phyloP scores from a whole-genome alignment of 2,113 vertebrate species.

The Plectropomus leopardus region DNA sequence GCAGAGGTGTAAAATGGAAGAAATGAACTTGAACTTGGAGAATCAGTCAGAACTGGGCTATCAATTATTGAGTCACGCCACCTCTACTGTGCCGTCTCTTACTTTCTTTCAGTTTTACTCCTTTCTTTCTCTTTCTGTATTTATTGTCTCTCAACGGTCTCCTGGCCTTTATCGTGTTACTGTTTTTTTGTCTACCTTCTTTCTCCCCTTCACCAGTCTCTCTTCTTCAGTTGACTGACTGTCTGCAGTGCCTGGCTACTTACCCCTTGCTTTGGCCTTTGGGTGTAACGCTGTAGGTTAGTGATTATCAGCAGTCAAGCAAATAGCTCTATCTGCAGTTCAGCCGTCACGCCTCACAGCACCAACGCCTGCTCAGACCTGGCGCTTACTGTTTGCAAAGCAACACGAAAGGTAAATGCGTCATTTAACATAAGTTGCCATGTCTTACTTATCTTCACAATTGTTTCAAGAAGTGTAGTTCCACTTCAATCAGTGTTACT shows the following conservation, averaged over 20 bases:
- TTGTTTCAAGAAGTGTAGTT: background rate
- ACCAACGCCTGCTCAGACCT: conserved; percentile 31
- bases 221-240: background rate
- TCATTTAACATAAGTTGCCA: background rate
- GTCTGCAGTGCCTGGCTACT: background rate
- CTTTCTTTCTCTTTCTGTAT: background rate
- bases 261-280: conserved; percentile 22
- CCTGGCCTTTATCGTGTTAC: background rate
- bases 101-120: background rate
- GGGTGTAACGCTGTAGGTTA: conserved; percentile 10
- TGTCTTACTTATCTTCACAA: background rate
- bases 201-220: background rate
- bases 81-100: background rate
- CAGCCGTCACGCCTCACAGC: conserved; percentile 22
- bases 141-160: background rate
- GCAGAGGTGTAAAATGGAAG: conserved; percentile 49
- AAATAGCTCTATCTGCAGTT: conserved; percentile 42
- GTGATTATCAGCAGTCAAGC: conserved; percentile 46
- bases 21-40: conserved; percentile 43
- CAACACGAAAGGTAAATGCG: conserved; percentile 11
- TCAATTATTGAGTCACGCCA: conserved; percentile 7
- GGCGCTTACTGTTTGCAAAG: conserved; percentile 18
- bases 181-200: background rate
- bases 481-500: background rate
- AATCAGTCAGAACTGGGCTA: background rate